Base-by-base conservation (phyloP, 2,797 vertebrate genomes). In the Sternarchorhynchus goeldii region DNA sequence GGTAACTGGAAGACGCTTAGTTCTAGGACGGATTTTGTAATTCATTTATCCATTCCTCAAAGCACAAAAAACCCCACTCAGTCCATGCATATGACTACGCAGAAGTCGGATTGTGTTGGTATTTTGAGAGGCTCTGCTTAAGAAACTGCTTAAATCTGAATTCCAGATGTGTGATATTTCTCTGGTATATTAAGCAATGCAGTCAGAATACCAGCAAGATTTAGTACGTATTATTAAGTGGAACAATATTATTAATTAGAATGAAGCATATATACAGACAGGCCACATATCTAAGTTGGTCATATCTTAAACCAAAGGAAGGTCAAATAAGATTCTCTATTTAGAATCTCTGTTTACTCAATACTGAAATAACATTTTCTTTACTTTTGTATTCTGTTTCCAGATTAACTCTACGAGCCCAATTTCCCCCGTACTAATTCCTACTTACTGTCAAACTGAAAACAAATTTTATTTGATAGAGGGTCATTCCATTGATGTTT, bases 301-400 rank as follows among this genome's bases (percentile, higher is more conserved):
- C 20, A 55, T 76, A 14, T 58, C 36, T 56, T 70, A 75, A 68
- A 80, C 32, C 21, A 36, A 63, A 57, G 29, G 53, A 8, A 56
- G 14, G 45, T 53, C 50, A 57, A 78, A 64, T 29, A 58, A 25
- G 57, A 25, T 58, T 55, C 57, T 59, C 17, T 56, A 39, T 41
- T 10, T 18, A 59, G 58, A 16, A 12, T 60, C 39, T 60, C 34
- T 76, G 74, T 72, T 81, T 67, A 81, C 53, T 71, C 57, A 36
- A 65, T 55, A 72, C 4, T 32, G 75, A 8, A 57, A 81, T 66
- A 17, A 73, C 76, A 76, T 81, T 17, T 20, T 21, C 14, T 45
- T 41, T 45, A 7, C 14, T 67, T 8, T 6, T 21, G 36, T 62
- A 16, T 45, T 21, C 6, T 39, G 57, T 55, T 59, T 21, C 64